Conservation (phyloP, 2,888 invertebrate genomes). For the Sarcophaga carnaria region DNA sequence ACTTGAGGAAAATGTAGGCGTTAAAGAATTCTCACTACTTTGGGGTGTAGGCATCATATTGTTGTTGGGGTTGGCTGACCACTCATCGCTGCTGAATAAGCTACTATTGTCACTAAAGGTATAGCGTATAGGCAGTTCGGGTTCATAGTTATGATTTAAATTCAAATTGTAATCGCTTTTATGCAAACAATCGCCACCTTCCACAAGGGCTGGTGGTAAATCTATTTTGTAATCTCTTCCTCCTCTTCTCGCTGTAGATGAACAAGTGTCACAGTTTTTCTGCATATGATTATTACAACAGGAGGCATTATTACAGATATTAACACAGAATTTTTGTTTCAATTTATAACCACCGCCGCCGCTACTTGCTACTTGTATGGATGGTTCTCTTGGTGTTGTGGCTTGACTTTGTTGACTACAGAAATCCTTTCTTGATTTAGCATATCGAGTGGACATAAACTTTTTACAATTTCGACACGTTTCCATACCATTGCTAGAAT, state of each 20-base stretch:
- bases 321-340: conserved; percentile 72
- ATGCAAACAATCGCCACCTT: conserved; percentile 41
- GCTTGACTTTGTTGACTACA: conserved; percentile 42
- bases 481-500: background rate
- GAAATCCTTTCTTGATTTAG: conserved; percentile 61
- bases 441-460: background rate
- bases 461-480: conserved; percentile 23
- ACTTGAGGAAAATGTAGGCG: conserved; percentile 71
- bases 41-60: conserved; percentile 49
- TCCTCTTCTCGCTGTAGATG: background rate
- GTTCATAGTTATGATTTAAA: conserved; percentile 43
- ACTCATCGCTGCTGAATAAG: conserved; percentile 43
- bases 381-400: background rate
- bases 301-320: conserved; percentile 63
- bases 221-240: conserved; percentile 16
- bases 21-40: conserved; percentile 69
- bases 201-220: background rate
- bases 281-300: background rate
- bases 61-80: background rate
- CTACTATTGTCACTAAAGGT: conserved; percentile 69
- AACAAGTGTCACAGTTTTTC: background rate
- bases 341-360: conserved; percentile 67
- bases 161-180: conserved; percentile 26
- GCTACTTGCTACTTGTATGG: background rate
- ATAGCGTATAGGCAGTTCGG: conserved; percentile 70